Conservation (phyloP, 1,140 invertebrate species). For the Drosophila ohnishii region DNA sequence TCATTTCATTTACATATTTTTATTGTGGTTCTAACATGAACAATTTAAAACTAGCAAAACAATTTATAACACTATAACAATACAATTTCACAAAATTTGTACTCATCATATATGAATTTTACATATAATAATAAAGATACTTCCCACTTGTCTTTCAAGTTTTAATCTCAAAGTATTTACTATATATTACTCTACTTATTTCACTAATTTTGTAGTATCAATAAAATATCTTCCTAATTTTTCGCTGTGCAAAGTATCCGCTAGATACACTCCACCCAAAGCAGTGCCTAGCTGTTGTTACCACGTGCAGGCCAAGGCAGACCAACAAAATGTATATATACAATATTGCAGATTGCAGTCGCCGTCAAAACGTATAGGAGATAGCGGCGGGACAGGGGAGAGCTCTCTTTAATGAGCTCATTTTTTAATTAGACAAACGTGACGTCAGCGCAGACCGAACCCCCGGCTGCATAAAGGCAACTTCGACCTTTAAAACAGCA, state of each 20-base stretch:
- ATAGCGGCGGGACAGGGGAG: conserved; percentile 1
- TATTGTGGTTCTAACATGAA: too few species aligned
- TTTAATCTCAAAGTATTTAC: too few species aligned
- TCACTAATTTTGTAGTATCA: background rate
- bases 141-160: too few species aligned
- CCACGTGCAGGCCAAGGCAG: background rate
- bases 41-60: too few species aligned
- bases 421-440: conserved; percentile 74
- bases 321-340: background rate
- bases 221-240: background rate
- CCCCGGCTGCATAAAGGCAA: too few species aligned
- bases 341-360: conserved; percentile 16
- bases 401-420: conserved; percentile 70
- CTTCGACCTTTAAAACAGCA: conserved; percentile 23
- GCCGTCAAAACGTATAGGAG: background rate
- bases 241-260: conserved; percentile 34
- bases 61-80: too few species aligned
- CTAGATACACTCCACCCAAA: conserved; percentile 46
- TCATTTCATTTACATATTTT: too few species aligned
- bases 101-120: too few species aligned
- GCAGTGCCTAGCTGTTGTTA: conserved; percentile 2
- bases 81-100: too few species aligned
- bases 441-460: conserved; percentile 47
- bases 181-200: too few species aligned
- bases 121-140: too few species aligned